Percentiles rank a stretch among this genome's conserved stretches.
Conservation (phyloP, 2,888 invertebrate genomes). For the Epicampocera succincta region DNA sequence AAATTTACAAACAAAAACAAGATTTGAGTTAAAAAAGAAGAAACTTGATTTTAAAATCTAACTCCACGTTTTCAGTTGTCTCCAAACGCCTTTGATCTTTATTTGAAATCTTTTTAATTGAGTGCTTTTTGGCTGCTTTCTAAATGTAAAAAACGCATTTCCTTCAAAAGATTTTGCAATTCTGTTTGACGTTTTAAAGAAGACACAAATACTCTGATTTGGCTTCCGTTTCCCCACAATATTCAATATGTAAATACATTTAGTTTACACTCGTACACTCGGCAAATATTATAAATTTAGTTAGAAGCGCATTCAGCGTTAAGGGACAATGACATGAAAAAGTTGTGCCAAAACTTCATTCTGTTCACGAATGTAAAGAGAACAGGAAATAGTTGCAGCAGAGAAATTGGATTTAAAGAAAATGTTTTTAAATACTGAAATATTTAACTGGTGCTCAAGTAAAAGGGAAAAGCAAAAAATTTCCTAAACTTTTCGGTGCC, state of each 20-base stretch:
- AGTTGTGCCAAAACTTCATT: slow-evolving; percentile 12
- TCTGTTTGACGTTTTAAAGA: background rate
- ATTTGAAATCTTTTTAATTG: background rate
- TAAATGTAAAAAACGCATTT: background rate
- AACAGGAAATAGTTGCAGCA: background rate
- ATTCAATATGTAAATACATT: background rate
- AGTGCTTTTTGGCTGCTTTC: background rate
- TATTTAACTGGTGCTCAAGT: too few relatives aligned
- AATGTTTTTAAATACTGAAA: too few relatives aligned
- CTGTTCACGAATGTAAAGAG: too few relatives aligned
- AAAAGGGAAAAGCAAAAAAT: too few relatives aligned
- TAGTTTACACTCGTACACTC: background rate
- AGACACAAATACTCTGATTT: background rate
- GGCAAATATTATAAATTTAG: background rate
- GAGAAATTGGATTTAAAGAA: too few relatives aligned
- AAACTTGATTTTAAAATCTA: too few relatives aligned
- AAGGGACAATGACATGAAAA: slow-evolving; percentile 19
- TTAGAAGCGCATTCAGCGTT: slow-evolving; percentile 4
- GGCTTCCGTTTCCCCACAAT: background rate
- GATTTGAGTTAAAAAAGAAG: too few relatives aligned
- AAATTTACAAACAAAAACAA: too few relatives aligned
- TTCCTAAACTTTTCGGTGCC: too few relatives aligned
- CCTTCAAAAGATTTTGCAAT: too few relatives aligned
- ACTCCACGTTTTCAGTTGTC: background rate
- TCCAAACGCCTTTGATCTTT: background rate